Percentiles rank a stretch among this genome's conserved stretches.
Evolutionary conservation across 2,113 vertebrate species (phyloP).

Genomic region (Capra hircus): DNA sequence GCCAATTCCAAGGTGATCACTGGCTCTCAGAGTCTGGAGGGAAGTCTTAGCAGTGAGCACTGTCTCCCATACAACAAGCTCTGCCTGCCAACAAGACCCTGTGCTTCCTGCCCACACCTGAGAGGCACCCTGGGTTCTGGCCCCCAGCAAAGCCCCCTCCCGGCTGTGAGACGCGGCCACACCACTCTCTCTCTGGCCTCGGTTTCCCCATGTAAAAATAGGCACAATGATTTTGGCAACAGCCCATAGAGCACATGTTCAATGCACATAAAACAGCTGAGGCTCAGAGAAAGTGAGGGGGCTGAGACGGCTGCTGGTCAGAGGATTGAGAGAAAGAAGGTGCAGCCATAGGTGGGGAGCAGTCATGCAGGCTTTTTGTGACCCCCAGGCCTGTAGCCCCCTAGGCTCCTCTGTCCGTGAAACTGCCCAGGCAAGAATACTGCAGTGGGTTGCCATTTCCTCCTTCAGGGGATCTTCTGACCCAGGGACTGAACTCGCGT

Average conservation of each 20-base stretch:
- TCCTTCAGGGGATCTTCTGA: neutral
- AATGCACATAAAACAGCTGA: neutral
- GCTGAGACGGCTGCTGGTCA: neutral
- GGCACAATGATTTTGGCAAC: neutral
- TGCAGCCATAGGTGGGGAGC: neutral
- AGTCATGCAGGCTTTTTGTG: fast-evolving
- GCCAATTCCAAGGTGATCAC: neutral
- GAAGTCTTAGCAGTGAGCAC: neutral
- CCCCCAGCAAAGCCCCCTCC: neutral
- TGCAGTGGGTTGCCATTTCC: neutral
- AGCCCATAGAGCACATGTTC: neutral
- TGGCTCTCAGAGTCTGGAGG: neutral
- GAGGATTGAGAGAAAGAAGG: neutral
- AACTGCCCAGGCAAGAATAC: neutral
- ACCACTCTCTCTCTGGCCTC: neutral
- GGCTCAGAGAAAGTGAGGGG: neutral
- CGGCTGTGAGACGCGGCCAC: neutral
- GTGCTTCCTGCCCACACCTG: neutral
- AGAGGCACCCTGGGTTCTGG: neutral
- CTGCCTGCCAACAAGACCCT: fast-evolving
- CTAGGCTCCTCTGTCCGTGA: neutral
- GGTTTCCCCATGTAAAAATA: neutral
- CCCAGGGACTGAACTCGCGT: neutral
- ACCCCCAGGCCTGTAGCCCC: neutral
- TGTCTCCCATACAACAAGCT: neutral